Evolutionary conservation across 30 jellyfish, hydroid and myxozoan species (phyloP).

Genomic region (Catostylus mosaicus): DNA sequence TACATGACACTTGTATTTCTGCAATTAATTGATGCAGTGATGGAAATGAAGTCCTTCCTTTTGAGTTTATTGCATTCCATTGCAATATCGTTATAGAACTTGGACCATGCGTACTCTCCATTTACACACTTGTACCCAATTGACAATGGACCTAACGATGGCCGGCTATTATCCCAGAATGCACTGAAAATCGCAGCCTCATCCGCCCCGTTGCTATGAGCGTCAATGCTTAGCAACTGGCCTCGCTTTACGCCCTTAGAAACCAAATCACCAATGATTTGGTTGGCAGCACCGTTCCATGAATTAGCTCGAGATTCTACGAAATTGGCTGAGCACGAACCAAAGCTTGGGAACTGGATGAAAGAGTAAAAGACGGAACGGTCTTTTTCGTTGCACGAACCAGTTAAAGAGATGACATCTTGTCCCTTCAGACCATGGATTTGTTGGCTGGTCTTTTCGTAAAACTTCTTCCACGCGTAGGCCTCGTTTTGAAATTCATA

Average conservation of each 20-base stretch:
- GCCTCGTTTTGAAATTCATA: constrained; percentile 28
- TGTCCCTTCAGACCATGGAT: background rate
- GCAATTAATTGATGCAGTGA: constrained; percentile 33
- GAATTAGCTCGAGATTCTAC: too few species aligned
- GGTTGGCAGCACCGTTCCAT: too few species aligned
- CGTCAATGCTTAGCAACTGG: constrained; percentile 37
- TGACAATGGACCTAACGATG: constrained; percentile 24
- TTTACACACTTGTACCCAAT: constrained; percentile 16
- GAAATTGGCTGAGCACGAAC: too few species aligned
- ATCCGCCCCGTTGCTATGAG: constrained; percentile 37
- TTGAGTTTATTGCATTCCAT: constrained; percentile 12
- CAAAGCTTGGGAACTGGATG: constrained; percentile 33
- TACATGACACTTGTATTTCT: too few species aligned
- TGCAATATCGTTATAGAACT: constrained; percentile 1
- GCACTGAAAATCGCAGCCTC: constrained; percentile 46
- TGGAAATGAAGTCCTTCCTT: constrained; percentile 19
- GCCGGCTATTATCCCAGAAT: constrained; percentile 15
- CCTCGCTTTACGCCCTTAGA: constrained; percentile 26
- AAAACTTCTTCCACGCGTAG: constrained; percentile 9
- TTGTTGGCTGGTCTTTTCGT: constrained; percentile 21
- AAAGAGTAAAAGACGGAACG: constrained; percentile 32
- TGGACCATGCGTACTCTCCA: constrained; percentile 26
- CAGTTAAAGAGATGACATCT: constrained; percentile 27
- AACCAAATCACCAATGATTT: too few species aligned
- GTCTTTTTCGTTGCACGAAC: constrained; percentile 17